Conservation (phyloP, 2,888 invertebrate genomes). For the Onthophagus sagittarius region DNA sequence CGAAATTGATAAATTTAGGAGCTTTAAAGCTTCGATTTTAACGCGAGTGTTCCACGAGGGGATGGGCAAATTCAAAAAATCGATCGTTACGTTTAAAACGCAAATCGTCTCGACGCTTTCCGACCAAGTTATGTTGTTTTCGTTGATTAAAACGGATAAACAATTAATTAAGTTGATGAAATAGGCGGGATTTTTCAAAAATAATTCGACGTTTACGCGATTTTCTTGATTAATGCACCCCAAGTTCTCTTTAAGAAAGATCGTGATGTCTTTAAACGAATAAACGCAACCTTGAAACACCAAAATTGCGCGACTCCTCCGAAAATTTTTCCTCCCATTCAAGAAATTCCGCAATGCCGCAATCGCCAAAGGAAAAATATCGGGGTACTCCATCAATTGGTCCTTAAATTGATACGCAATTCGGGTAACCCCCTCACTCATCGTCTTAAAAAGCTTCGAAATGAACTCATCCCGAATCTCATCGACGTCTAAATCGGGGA, state of each 20-base stretch:
- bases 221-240: constrained; percentile 26
- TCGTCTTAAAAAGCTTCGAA: constrained; percentile 57
- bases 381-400: constrained; percentile 45
- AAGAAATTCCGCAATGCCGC: constrained; percentile 57
- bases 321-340: constrained; percentile 56
- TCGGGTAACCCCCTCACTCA: constrained; percentile 62
- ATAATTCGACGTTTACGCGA: constrained; percentile 22
- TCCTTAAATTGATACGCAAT: constrained; percentile 44
- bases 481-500: constrained; percentile 39
- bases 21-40: constrained; percentile 63
- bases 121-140: constrained; percentile 71
- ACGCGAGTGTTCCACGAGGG: constrained; percentile 50
- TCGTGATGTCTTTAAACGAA: constrained; percentile 55
- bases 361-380: constrained; percentile 48
- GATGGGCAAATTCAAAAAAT: constrained; percentile 53
- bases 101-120: constrained; percentile 74
- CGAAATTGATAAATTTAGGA: constrained; percentile 65
- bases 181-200: constrained; percentile 46
- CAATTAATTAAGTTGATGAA: constrained; percentile 65
- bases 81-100: constrained; percentile 54
- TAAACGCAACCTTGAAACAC: constrained; percentile 63
- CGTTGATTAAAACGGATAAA: constrained; percentile 61
- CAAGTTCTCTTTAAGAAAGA: constrained; percentile 30
- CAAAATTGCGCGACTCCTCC: constrained; percentile 59
- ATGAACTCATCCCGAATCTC: constrained; percentile 58